Evolutionary conservation across 2,797 vertebrate species (phyloP), one percentile per base, ranked within the genome.

Genomic region (Bryconaethiops microstoma): DNA sequence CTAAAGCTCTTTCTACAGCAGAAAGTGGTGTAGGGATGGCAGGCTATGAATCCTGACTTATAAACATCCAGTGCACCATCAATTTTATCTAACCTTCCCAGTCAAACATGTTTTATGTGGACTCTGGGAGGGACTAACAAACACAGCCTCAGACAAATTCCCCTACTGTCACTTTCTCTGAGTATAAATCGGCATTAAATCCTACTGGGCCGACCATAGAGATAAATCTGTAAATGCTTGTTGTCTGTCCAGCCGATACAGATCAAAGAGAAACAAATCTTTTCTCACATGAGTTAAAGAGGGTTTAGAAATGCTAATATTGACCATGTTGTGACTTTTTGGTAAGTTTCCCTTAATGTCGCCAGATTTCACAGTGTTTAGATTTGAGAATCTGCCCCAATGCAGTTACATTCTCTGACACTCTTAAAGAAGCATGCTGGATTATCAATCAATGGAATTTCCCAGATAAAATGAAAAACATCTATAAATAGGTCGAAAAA

Each of bases 21-120:
- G 88, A 84, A 88, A 86, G 88, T 86, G 85, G 91, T 89, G 79
- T 82, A 17, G 72, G 65, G 82, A 88, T 86, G 86, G 81, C 88
- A 70, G 83, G 76, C 79, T 75, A 60, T 92, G 87, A 92, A 92
- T 92, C 85, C 84, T 19, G 62, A 86, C 86, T 63, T 82, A 91
- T 88, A 88, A 83, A 89, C 88, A 63, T 83, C 78, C 72, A 80
- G 4, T 42, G 74, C 86, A 81, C 82, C 80, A 86, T 91, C 86
- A 87, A 85, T 89, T 88, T 84, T 17, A 13, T 69, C 81, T 87
- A 85, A 86, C 85, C 84, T 76, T 86, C 77, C 54, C 80, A 77
- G 85, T 84, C 88, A 86, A 84, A 81, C 59, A 64, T 87, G 62
- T 55, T 93, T 91, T 91, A 89, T 88, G 85, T 81, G 81, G 55